These are phyloP conservation scores for Diadegma fenestrale DNA, from an alignment of 2,888 invertebrate species.

Conservation along the genomic window DNA sequence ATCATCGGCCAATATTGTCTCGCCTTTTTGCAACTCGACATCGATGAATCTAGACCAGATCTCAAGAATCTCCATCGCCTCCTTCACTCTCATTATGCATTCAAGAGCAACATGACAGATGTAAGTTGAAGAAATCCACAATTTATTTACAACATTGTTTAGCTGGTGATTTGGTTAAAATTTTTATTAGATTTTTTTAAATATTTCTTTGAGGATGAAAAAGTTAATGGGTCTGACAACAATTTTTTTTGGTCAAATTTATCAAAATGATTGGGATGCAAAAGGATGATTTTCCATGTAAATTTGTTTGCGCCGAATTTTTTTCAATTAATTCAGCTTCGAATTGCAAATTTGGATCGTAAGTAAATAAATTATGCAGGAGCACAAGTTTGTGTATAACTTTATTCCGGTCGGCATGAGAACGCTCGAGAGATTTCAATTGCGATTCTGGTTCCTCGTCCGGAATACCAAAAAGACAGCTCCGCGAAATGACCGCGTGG, in stretches of 20 bases:
- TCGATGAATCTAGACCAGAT: conserved; percentile 85
- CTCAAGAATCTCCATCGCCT: conserved; percentile 86
- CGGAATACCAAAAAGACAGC: conserved; percentile 53
- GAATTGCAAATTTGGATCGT: conserved; percentile 5
- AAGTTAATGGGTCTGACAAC: too few relatives aligned
- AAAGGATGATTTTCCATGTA: neutral
- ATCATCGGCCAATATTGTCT: conserved; percentile 89
- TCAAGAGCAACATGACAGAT: conserved; percentile 88
- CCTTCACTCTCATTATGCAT: conserved; percentile 88
- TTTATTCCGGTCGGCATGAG: conserved; percentile 1
- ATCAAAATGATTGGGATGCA: neutral
- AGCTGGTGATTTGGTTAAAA: neutral
- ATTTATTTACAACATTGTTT: neutral
- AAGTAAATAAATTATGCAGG: conserved; percentile 13
- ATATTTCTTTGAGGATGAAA: too few relatives aligned
- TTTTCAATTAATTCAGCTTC: conserved; percentile 3
- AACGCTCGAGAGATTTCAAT: conserved; percentile 48
- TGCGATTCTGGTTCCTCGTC: conserved; percentile 39
- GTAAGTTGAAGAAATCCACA: conserved; percentile 86
- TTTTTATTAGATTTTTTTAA: neutral
- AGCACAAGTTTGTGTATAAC: neutral
- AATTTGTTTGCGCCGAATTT: neutral
- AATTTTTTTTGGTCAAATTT: neutral
- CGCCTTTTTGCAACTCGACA: conserved; percentile 87
- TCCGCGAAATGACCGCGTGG: conserved; percentile 5